phyloP scores from a whole-genome alignment of 35 echinoderm and acorn worm species.

The Chiridota heheva region DNA sequence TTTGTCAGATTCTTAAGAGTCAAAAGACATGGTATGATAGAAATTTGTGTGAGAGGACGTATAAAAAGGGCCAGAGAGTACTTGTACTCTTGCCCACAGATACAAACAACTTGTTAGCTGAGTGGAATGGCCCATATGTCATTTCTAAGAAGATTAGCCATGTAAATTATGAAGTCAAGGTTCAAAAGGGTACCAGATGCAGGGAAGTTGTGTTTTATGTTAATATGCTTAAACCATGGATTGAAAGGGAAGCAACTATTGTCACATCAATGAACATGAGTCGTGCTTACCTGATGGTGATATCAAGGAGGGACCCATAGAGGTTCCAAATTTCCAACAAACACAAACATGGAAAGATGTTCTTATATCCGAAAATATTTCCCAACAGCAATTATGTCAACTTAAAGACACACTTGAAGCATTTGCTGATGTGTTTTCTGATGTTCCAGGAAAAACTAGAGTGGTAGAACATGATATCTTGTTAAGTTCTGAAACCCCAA shows the following conservation, averaged over 20 bases:
- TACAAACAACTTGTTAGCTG: constrained; percentile 25
- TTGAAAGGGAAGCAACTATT: background rate
- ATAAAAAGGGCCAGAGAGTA: constrained; percentile 15
- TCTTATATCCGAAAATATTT: background rate
- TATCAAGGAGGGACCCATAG: background rate
- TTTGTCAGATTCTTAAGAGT: background rate
- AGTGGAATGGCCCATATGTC: constrained; percentile 56
- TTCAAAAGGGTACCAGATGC: background rate
- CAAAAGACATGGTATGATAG: constrained; percentile 45
- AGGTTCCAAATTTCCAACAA: constrained; percentile 3
- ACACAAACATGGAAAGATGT: constrained; percentile 20
- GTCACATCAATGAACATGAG: no score
- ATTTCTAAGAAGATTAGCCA: constrained; percentile 24
- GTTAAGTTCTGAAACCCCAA: constrained; percentile 7
- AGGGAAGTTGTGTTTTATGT: constrained; percentile 4
- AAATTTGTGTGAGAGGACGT: constrained; percentile 11
- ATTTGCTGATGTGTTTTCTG: constrained; percentile 9
- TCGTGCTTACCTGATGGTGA: no score
- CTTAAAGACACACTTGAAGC: background rate
- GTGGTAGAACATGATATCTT: constrained; percentile 27
- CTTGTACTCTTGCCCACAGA: constrained; percentile 22
- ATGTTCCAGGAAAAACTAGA: constrained; percentile 46
- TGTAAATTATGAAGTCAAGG: constrained; percentile 8
- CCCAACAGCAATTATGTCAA: background rate
- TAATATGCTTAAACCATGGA: constrained; percentile 19